Conservation (phyloP, 1,140 invertebrate genomes). For the Drosophila prosaltans region DNA sequence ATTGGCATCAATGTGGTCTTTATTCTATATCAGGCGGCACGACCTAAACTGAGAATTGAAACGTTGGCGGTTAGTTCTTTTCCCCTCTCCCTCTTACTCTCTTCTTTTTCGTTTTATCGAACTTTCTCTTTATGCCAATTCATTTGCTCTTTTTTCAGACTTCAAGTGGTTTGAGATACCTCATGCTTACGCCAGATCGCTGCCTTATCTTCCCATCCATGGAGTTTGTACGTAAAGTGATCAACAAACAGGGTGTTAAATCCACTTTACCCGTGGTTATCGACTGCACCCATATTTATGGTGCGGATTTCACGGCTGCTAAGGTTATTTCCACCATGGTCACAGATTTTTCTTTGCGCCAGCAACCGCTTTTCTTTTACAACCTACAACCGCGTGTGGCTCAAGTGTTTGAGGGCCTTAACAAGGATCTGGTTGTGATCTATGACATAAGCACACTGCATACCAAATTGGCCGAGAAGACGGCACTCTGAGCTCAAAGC, state of each 20-base stretch:
- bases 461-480: constrained; percentile 85
- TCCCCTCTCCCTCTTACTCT: neutral
- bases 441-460: constrained; percentile 89
- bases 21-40: constrained; percentile 94
- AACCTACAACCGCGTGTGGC: constrained; percentile 91
- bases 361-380: constrained; percentile 91
- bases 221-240: constrained; percentile 92
- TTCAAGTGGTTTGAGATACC: constrained; percentile 87
- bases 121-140: constrained; percentile 54
- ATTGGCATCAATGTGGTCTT: constrained; percentile 94
- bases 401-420: constrained; percentile 90
- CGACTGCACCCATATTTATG: constrained; percentile 92
- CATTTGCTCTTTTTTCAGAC: constrained; percentile 84
- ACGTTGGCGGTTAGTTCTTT: constrained; percentile 84
- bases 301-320: constrained; percentile 92
- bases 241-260: constrained; percentile 90
- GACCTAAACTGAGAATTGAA: constrained; percentile 92
- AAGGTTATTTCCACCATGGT: constrained; percentile 88
- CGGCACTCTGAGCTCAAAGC: constrained; percentile 20
- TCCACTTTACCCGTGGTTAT: constrained; percentile 90
- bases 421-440: constrained; percentile 88
- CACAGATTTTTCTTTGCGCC: constrained; percentile 88
- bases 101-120: neutral
- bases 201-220: constrained; percentile 95
- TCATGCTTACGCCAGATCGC: constrained; percentile 93